Evolutionary conservation across 92 coral and sea anemone genomes (phyloP).

Genomic region (Galaxea fascicularis): DNA sequence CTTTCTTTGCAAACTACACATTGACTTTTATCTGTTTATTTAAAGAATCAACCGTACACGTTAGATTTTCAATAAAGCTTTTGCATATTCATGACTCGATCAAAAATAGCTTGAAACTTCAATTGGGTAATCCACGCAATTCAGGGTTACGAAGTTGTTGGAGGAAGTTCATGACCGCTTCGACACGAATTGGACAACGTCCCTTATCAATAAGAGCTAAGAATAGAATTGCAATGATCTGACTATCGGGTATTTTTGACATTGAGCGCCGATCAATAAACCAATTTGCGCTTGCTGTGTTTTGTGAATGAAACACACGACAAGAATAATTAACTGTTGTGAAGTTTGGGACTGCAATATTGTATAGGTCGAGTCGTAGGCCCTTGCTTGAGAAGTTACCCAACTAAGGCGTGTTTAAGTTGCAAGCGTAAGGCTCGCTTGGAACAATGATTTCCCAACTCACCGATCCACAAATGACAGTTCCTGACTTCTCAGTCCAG

Average conservation of each 20-base stretch:
- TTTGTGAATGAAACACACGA: slow-evolving; percentile 38
- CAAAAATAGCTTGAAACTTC: background rate
- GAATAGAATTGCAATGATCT: background rate
- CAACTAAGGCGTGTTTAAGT: background rate
- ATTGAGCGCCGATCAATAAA: slow-evolving; percentile 9
- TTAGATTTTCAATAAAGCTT: slow-evolving; percentile 10
- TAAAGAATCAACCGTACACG: slow-evolving; percentile 19
- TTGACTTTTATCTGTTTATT: slow-evolving; percentile 28
- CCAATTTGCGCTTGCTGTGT: slow-evolving; percentile 39
- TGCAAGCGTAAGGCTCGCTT: background rate
- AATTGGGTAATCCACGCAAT: background rate
- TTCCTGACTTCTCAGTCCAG: slow-evolving; percentile 7
- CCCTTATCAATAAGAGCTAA: background rate
- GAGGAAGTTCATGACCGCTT: background rate
- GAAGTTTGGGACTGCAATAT: slow-evolving; percentile 22
- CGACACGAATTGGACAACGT: background rate
- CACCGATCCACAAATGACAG: slow-evolving; percentile 19
- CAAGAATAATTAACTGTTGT: slow-evolving; percentile 38
- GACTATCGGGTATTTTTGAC: background rate
- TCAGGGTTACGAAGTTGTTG: background rate
- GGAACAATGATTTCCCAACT: background rate
- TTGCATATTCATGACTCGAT: slow-evolving; percentile 12
- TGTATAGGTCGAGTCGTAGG: background rate
- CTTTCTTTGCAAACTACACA: background rate
- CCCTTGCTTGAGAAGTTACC: background rate